Evolutionary conservation across 2,888 invertebrate genomes (phyloP).

Genomic region (Blomia tropicalis): DNA sequence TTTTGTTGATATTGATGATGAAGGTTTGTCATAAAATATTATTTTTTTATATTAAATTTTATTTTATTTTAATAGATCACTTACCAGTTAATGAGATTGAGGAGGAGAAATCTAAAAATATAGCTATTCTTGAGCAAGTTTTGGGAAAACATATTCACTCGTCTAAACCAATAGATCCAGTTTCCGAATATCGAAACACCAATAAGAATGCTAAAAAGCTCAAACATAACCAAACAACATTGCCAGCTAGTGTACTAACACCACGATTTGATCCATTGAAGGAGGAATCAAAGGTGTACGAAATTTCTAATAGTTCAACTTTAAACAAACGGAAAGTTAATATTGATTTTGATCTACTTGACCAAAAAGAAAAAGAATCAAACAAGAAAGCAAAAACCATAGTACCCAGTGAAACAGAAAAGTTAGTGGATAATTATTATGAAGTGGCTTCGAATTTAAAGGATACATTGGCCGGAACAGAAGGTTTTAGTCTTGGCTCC

Average conservation of each 20-base stretch:
- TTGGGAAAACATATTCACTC: constrained; percentile 12
- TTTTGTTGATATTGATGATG: constrained; percentile 22
- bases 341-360: constrained; percentile 11
- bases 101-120: constrained; percentile 20
- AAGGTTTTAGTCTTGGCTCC: constrained; percentile 19
- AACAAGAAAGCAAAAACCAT: background rate
- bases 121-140: constrained; percentile 21
- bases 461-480: background rate
- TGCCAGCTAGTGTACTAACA: background rate
- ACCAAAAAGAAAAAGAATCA: background rate
- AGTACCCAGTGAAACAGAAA: background rate
- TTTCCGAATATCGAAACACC: background rate
- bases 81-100: background rate
- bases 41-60: background rate
- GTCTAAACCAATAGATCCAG: constrained; percentile 1
- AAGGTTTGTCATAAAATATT: constrained; percentile 1
- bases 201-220: background rate
- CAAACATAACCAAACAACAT: background rate
- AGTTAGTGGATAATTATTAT: constrained; percentile 15
- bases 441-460: constrained; percentile 18
- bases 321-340: constrained; percentile 1
- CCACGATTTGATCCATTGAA: constrained; percentile 22
- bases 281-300: constrained; percentile 9
- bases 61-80: background rate
- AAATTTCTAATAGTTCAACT: background rate